A percentile compares a stretch with the other conserved stretches of the same genome.
phyloP scores from a whole-genome alignment of 2,113 vertebrate genomes.

The Chrysemys picta region DNA sequence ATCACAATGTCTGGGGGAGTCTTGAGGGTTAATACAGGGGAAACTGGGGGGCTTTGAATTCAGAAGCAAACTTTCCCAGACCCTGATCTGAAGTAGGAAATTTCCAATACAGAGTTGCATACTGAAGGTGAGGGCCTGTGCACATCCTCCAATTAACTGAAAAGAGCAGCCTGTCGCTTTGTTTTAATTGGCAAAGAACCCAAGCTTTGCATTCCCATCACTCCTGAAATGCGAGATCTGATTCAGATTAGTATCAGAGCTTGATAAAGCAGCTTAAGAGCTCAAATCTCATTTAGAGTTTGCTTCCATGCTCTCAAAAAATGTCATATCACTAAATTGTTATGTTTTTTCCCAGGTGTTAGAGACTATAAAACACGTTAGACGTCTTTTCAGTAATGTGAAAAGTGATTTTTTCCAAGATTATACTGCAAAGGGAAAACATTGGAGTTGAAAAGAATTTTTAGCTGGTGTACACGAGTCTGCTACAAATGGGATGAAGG shows the following conservation, averaged over 20 bases:
- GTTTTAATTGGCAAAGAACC: conserved; percentile 46
- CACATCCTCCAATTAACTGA: not conserved
- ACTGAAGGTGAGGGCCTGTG: not conserved
- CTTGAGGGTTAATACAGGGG: not conserved
- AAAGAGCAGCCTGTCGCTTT: not conserved
- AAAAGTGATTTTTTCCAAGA: conserved; percentile 59
- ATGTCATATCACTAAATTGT: conserved; percentile 65
- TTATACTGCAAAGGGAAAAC: conserved; percentile 58
- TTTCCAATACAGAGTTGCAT: not conserved
- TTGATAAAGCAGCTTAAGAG: conserved; percentile 65
- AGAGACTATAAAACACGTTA: conserved; percentile 61
- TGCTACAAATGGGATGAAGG: conserved; percentile 65
- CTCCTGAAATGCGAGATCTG: conserved; percentile 41
- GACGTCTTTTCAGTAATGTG: conserved; percentile 62
- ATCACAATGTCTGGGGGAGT: rapidly evolving
- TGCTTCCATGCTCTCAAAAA: conserved; percentile 66
- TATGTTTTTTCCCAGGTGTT: conserved; percentile 61
- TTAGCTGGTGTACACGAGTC: conserved; percentile 63
- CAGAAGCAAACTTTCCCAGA: not conserved
- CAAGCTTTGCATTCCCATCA: conserved; percentile 28
- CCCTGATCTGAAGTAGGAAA: not conserved
- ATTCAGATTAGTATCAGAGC: conserved; percentile 55
- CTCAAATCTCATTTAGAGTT: conserved; percentile 72
- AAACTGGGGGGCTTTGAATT: not conserved
- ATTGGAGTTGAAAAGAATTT: conserved; percentile 68